phyloP scores from a whole-genome alignment of 2,888 invertebrate genomes.

The Myathropa florea region DNA sequence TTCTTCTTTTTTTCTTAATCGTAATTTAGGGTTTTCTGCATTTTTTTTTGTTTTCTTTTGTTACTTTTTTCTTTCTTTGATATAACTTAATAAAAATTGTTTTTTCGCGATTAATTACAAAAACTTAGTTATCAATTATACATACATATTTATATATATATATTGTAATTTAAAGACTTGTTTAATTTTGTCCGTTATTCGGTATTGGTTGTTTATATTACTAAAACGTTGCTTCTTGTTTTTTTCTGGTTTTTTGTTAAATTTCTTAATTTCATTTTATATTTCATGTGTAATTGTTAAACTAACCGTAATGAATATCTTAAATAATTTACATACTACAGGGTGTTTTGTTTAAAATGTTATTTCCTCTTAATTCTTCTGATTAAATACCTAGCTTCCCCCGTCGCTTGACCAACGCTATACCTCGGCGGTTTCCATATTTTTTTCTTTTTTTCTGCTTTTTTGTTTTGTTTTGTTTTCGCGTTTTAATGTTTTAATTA shows the following conservation, averaged over 20 bases:
- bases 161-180: conserved; percentile 55
- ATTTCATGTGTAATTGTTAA: conserved; percentile 40
- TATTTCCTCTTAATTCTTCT: conserved; percentile 22
- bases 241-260: conserved; percentile 51
- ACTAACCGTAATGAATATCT: conserved; percentile 57
- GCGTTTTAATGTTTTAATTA: neutral
- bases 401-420: conserved; percentile 1
- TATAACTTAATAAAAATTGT: conserved; percentile 73
- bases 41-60: conserved; percentile 67
- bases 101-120: conserved; percentile 73
- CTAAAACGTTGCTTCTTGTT: conserved; percentile 49
- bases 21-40: conserved; percentile 60
- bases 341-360: conserved; percentile 14
- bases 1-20: conserved; percentile 49
- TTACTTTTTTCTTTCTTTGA: conserved; percentile 60
- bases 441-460: neutral
- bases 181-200: conserved; percentile 46
- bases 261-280: conserved; percentile 63
- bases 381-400: neutral
- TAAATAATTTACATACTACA: conserved; percentile 64
- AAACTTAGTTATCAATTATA: conserved; percentile 73
- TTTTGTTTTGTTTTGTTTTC: conserved; percentile 21
- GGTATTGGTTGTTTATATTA: conserved; percentile 43
- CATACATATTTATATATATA: neutral
- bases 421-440: conserved; percentile 40